Percentiles rank a stretch among this genome's conserved stretches.
Evolutionary conservation across 2,113 vertebrate genomes (phyloP).

Genomic region (Melanostigma gelatinosum): DNA sequence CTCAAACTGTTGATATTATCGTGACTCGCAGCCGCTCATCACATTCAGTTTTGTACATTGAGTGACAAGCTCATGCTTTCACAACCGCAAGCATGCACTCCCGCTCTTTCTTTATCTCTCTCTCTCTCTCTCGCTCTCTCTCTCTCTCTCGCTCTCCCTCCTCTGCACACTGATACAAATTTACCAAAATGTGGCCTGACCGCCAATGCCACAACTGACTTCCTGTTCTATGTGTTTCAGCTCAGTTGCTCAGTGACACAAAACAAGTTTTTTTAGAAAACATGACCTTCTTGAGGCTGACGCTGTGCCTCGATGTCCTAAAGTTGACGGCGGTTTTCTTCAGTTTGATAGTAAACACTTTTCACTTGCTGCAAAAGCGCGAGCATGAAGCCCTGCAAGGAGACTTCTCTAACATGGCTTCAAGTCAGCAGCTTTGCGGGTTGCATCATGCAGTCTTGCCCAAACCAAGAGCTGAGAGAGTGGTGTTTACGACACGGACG

Average conservation of each 20-base stretch:
- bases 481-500: slow-evolving; percentile 12
- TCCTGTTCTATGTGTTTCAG: slow-evolving; percentile 82
- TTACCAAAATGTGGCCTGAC: slow-evolving; percentile 77
- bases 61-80: slow-evolving; percentile 33
- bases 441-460: slow-evolving; percentile 61
- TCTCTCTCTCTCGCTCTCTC: slow-evolving; percentile 48
- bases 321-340: neutral
- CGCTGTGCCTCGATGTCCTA: neutral
- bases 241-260: slow-evolving; percentile 75
- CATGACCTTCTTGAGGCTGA: slow-evolving; percentile 39
- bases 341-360: neutral
- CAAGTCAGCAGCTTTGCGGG: slow-evolving; percentile 49
- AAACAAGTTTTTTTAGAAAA: slow-evolving; percentile 55
- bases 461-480: slow-evolving; percentile 19
- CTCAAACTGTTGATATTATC: slow-evolving; percentile 27
- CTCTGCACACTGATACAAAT: slow-evolving; percentile 78
- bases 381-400: slow-evolving; percentile 21
- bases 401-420: slow-evolving; percentile 14
- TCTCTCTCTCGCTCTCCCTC: slow-evolving; percentile 46
- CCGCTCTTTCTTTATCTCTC: slow-evolving; percentile 56
- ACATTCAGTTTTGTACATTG: neutral
- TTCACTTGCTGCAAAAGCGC: slow-evolving; percentile 1
- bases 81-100: slow-evolving; percentile 53
- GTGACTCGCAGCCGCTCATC: slow-evolving; percentile 1
- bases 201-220: slow-evolving; percentile 84